phyloP scores from a whole-genome alignment of 2,888 invertebrate genomes.

The Dioctria linearis region DNA sequence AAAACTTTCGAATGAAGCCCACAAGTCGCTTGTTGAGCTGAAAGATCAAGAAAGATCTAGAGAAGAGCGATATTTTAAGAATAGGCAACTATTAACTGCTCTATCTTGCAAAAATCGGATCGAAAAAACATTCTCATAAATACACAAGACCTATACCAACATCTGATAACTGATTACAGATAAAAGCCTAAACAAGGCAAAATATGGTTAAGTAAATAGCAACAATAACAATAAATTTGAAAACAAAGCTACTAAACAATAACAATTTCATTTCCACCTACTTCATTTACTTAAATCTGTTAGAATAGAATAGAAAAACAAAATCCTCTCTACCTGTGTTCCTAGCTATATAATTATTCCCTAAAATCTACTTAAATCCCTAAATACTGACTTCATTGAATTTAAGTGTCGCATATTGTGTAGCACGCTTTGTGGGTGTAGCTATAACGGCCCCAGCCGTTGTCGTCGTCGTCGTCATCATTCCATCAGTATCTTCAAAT shows the following conservation, averaged over 20 bases:
- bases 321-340: neutral
- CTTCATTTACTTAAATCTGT: too few species aligned
- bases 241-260: neutral
- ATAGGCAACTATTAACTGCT: too few species aligned
- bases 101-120: too few species aligned
- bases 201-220: neutral
- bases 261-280: neutral
- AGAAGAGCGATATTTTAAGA: too few species aligned
- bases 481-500: slow-evolving; percentile 9
- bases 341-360: neutral
- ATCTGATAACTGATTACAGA: neutral
- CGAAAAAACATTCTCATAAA: too few species aligned
- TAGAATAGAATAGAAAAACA: neutral
- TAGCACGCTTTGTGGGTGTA: slow-evolving; percentile 68
- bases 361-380: slow-evolving; percentile 25
- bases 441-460: slow-evolving; percentile 44
- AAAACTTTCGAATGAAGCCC: too few species aligned
- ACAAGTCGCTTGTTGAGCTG: too few species aligned
- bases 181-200: neutral
- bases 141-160: too few species aligned
- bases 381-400: slow-evolving; percentile 75
- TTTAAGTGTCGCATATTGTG: slow-evolving; percentile 78
- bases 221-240: slow-evolving; percentile 6
- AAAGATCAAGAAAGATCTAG: too few species aligned
- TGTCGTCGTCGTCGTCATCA: too few species aligned